Conservation (phyloP, 2,888 invertebrate species). For the Synanthedon tipuliformis region DNA sequence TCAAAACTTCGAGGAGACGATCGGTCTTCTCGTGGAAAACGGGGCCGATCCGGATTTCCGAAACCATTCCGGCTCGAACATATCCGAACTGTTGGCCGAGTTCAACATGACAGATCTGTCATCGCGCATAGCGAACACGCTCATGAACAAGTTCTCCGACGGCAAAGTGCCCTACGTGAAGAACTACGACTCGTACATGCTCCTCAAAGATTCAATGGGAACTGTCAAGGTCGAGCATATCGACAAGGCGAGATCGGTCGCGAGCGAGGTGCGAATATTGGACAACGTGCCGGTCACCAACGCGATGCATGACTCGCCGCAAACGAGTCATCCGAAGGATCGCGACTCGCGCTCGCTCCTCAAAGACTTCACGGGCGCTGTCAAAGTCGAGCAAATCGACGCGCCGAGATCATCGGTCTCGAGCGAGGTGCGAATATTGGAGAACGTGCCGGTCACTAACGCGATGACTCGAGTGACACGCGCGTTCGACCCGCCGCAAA, state of each 20-base stretch:
- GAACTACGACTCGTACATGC: slow-evolving; percentile 21
- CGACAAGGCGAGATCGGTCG: not conserved
- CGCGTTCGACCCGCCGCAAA: not conserved
- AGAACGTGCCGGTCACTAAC: not conserved
- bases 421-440: not conserved
- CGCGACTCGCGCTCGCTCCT: slow-evolving; percentile 24
- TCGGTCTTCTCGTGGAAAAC: slow-evolving; percentile 43
- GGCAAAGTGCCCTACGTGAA: slow-evolving; percentile 3
- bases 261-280: not conserved
- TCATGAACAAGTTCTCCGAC: slow-evolving; percentile 13
- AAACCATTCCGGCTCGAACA: slow-evolving; percentile 51
- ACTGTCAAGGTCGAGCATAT: not conserved
- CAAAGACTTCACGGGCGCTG: slow-evolving; percentile 12
- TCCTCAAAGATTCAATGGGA: slow-evolving; percentile 18
- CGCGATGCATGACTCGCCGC: not conserved
- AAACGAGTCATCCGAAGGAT: slow-evolving; percentile 1
- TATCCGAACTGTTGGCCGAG: slow-evolving; percentile 53
- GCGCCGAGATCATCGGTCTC: not conserved
- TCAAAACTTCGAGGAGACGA: slow-evolving; percentile 37
- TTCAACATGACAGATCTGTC: slow-evolving; percentile 32
- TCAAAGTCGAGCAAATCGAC: not conserved
- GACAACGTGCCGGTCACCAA: not conserved
- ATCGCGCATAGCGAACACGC: slow-evolving; percentile 29
- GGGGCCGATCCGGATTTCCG: slow-evolving; percentile 52
- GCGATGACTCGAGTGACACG: not conserved